Evolutionary conservation across 2,113 vertebrate genomes (phyloP), one percentile per base, ranked within the genome.

Genomic region (Tetrax tetrax): DNA sequence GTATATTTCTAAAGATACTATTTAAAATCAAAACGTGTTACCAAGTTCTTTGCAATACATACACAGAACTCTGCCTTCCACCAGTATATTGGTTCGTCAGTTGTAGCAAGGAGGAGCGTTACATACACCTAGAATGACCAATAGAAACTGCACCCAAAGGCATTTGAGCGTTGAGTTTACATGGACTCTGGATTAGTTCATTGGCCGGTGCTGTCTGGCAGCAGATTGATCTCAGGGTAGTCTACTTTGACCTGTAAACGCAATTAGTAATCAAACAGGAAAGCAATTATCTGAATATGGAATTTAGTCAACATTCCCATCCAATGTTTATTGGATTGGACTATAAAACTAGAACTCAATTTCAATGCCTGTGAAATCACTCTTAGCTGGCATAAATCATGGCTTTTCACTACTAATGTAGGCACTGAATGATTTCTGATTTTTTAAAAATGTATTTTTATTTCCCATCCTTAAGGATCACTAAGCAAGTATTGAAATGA

Each of bases 261-360:
- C 33, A 82, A 63, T 37, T 68, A 72, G 38, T 59, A 64, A 82
- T 50, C 37, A 74, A 59, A 33, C 19, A 65, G 50, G 24, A 78
- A 83, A 94, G 31, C 11, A 60, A 59, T 37, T 48, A 64, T 64
- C 23, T 56, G 72, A 77, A 69, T 43, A 64, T 6, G 14, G 54
- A 78, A 53, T 37, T 64, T 60, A 82, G 60, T 64, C 64, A 74
- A 29, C 43, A 38, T 59, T 13, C 5, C 18, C 15, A 59, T 47
- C 14, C 50, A 72, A 18, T 0, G 0, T 60, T 35, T 47, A 41
- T 63, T 63, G 41, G 37, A 48, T 19, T 1, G 1, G 29, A 24
- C 50, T 75, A 27, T 48, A 63, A 45, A 72, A 53, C 22, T 22
- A 82, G 43, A 84, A 72, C 59, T 53, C 16, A 35, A 9, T 56